A percentile compares a stretch with the other conserved stretches of the same genome.
These are phyloP conservation scores for Aphaenogaster rudis DNA, from an alignment of 1,140 invertebrate genomes.

Conservation along the genomic window DNA sequence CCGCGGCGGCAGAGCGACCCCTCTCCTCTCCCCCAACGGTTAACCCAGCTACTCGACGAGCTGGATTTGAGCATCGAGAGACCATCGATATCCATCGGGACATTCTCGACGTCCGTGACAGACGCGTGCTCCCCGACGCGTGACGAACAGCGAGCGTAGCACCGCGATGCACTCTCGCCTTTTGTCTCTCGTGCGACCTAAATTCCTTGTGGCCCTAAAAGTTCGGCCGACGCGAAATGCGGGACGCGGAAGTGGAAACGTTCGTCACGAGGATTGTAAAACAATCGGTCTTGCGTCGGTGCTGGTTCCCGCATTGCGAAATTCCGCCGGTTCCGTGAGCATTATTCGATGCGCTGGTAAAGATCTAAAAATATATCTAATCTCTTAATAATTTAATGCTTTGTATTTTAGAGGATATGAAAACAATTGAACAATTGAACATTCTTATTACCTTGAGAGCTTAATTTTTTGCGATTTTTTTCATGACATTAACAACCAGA, in stretches of 20 bases:
- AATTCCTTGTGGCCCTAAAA: slow-evolving; percentile 45
- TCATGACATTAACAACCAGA: background rate
- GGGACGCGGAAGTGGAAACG: slow-evolving; percentile 19
- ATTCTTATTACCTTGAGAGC: background rate
- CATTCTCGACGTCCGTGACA: slow-evolving; percentile 65
- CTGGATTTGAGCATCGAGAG: slow-evolving; percentile 72
- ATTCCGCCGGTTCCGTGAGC: background rate
- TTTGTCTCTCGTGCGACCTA: slow-evolving; percentile 47
- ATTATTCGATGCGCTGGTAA: background rate
- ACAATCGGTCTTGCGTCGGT: slow-evolving; percentile 15
- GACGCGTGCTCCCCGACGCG: slow-evolving; percentile 53
- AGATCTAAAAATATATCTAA: background rate
- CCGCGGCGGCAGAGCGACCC: background rate
- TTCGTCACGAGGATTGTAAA: slow-evolving; percentile 28
- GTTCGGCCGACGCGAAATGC: background rate
- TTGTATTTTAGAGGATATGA: background rate
- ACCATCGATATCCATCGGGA: slow-evolving; percentile 73
- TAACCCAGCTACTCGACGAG: slow-evolving; percentile 64
- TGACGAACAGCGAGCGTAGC: slow-evolving; percentile 47
- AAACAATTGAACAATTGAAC: background rate
- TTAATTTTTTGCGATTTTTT: background rate
- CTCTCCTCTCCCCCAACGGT: background rate
- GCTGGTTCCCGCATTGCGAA: slow-evolving; percentile 27
- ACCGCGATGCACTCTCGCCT: slow-evolving; percentile 43
- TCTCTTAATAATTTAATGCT: background rate